Base-by-base conservation (phyloP, 2,113 vertebrate genomes). In the Thalassarche chlororhynchos region DNA sequence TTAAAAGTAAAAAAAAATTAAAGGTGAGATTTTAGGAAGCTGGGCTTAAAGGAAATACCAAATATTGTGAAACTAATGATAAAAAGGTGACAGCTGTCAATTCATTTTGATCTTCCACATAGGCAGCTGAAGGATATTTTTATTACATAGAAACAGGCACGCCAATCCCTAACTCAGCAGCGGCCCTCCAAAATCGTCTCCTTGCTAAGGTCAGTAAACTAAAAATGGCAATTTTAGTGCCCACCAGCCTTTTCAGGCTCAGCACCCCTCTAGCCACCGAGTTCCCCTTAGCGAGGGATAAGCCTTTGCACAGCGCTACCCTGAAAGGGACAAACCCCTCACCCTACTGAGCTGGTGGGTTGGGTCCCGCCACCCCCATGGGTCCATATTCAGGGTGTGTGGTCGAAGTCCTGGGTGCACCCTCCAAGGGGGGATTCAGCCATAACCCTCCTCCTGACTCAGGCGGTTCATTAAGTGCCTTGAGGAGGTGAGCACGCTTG, bases 251-350 rank as follows among this genome's bases (percentile, higher is more conserved):
- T 54, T 62, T 54, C 28, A 78, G 75, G 72, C 47, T 87, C 60
- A 84, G 58, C 26, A 36, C 4, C 16, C 21, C 34, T 75, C 64
- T 70, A 51, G 32, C 46, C 60, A 51, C 26, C 0, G 2, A 77
- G 42, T 26, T 70, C 14, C 29, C 84, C 38, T 38, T 4, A 17
- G 36, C 0, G 9, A 52, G 44, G 21, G 14, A 55, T 24, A 42
- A 65, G 62, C 6, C 40, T 75, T 61, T 61, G 31, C 46, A 13
- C 0, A 1, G 40, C 0, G 0, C 46, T 40, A 16, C 46, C 17
- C 17, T 36, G 55, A 65, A 81, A 52, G 18, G 51, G 36, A 44
- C 36, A 74, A 84, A 38, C 6, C 24, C 36, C 29, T 61, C 51
- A 20, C 34, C 47, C 57, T n/a, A 8, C 28, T 57, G 72, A 57